Evolutionary conservation across 2,113 vertebrate species (phyloP).

Genomic region (Apteryx mantelli): DNA sequence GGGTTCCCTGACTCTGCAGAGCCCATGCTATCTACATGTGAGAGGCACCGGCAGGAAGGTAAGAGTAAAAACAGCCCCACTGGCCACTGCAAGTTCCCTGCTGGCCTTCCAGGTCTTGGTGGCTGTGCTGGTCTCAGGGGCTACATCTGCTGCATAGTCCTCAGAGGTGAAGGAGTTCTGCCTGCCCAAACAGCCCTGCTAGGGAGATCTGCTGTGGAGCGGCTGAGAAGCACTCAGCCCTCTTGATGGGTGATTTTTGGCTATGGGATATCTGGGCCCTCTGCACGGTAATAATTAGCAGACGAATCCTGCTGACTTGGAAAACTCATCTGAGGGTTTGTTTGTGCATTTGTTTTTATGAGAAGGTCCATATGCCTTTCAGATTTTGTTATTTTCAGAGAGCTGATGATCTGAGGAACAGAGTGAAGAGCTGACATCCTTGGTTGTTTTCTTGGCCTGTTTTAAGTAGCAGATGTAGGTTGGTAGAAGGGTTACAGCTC

Average conservation of each 20-base stretch:
- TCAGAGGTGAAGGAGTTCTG: background rate
- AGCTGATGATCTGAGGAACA: slow-evolving; percentile 56
- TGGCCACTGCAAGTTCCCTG: background rate
- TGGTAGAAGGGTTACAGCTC: slow-evolving; percentile 38
- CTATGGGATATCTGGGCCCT: background rate
- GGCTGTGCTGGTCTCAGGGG: background rate
- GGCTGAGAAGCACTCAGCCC: background rate
- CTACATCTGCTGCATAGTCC: background rate
- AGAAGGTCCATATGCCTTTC: slow-evolving; percentile 67
- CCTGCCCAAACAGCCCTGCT: background rate
- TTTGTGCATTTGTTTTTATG: slow-evolving; percentile 68
- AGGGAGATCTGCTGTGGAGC: too few relatives aligned
- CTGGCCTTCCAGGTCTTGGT: background rate
- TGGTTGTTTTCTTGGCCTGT: slow-evolving; percentile 54
- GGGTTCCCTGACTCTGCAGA: background rate
- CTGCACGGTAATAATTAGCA: slow-evolving; percentile 60
- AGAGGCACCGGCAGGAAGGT: fast-evolving
- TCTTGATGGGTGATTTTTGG: slow-evolving; percentile 19
- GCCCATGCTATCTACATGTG: background rate
- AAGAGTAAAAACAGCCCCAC: background rate
- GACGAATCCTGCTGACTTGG: slow-evolving; percentile 54
- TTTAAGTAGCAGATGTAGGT: slow-evolving; percentile 49
- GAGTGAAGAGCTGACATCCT: slow-evolving; percentile 26
- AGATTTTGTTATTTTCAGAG: slow-evolving; percentile 56
- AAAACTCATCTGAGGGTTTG: slow-evolving; percentile 55